Percentiles rank a stretch among this genome's conserved stretches.
These are phyloP conservation scores for Psettodes erumei DNA, from an alignment of 2,113 vertebrate genomes.

Conservation along the genomic window DNA sequence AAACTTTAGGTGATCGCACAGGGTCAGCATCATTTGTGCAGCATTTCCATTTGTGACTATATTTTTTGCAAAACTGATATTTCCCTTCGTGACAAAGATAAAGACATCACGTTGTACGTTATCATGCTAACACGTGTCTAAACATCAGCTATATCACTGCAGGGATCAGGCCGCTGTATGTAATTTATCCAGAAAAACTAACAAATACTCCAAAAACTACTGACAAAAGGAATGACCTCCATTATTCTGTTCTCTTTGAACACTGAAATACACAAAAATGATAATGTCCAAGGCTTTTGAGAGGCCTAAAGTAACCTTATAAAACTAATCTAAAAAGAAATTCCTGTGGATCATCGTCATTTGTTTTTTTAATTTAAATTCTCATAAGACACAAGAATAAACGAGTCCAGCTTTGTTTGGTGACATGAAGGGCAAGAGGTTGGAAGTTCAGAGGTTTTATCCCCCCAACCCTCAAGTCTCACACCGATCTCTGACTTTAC, in stretches of 20 bases:
- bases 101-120: too few relatives aligned
- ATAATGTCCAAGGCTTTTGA: background rate
- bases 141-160: too few relatives aligned
- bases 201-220: background rate
- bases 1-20: too few relatives aligned
- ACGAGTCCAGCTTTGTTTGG: constrained; percentile 34
- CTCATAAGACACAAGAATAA: constrained; percentile 10
- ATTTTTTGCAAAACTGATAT: too few relatives aligned
- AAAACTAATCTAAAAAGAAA: too few relatives aligned
- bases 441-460: constrained; percentile 23
- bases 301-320: too few relatives aligned
- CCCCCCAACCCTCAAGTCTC: constrained; percentile 22
- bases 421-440: constrained; percentile 34
- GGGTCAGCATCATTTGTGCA: too few relatives aligned
- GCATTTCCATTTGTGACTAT: too few relatives aligned
- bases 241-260: background rate
- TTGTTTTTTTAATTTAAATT: constrained; percentile 3
- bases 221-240: background rate
- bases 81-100: too few relatives aligned
- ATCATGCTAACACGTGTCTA: background rate
- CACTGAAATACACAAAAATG: background rate
- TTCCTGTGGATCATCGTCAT: constrained; percentile 29
- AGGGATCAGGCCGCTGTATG: too few relatives aligned
- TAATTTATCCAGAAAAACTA: too few relatives aligned
- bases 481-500: constrained; percentile 38